These are phyloP conservation scores for Eulimnadia texana DNA, from an alignment of 1,140 invertebrate species.

Conservation along the genomic window DNA sequence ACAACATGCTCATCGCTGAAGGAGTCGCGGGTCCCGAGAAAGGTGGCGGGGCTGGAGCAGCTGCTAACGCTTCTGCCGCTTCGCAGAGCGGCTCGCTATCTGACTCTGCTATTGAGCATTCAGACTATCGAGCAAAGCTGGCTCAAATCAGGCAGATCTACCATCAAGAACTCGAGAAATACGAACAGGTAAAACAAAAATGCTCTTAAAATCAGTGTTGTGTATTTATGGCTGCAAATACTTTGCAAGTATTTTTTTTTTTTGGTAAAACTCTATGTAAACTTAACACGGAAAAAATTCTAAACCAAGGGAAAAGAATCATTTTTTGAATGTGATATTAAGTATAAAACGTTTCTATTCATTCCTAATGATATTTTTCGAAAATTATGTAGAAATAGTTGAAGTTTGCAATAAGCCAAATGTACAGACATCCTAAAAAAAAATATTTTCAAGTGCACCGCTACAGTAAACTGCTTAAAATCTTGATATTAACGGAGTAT, in stretches of 20 bases:
- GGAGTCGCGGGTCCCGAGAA: constrained; percentile 97
- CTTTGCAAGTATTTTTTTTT: background rate
- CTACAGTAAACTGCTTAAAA: too few species aligned
- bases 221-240: background rate
- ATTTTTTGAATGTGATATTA: too few species aligned
- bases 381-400: too few species aligned
- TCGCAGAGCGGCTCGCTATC: constrained; percentile 47
- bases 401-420: too few species aligned
- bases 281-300: too few species aligned
- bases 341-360: too few species aligned
- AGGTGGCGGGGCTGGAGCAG: constrained; percentile 78
- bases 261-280: background rate
- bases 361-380: too few species aligned
- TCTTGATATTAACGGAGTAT: too few species aligned
- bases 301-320: too few species aligned
- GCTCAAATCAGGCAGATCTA: constrained; percentile 99
- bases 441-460: too few species aligned
- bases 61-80: constrained; percentile 76
- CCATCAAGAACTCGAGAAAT: constrained; percentile 98
- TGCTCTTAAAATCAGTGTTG: too few species aligned
- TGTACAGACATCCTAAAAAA: too few species aligned
- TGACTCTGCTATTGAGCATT: constrained; percentile 96
- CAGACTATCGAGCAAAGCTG: constrained; percentile 95
- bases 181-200: constrained; percentile 67
- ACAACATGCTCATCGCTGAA: constrained; percentile 99